A percentile compares a stretch with the other conserved stretches of the same genome.
Evolutionary conservation across 2,888 invertebrate genomes (phyloP).

Genomic region (Ashinkailepas kermadecensis): DNA sequence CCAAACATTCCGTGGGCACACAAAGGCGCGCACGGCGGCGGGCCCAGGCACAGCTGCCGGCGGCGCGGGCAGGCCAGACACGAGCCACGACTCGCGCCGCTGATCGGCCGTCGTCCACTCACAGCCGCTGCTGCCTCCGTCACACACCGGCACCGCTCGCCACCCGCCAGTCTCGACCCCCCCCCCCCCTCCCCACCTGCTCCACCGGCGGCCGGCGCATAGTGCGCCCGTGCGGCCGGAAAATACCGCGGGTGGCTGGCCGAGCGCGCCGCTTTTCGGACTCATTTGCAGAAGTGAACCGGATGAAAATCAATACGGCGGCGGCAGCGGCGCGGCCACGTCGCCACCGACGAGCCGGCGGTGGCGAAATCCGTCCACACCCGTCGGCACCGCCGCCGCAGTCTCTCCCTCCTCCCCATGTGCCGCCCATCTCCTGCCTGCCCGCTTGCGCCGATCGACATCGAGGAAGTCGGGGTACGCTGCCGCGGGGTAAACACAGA

Average conservation of each 20-base stretch:
- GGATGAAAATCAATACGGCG: slow-evolving; percentile 24
- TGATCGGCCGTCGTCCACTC: neutral
- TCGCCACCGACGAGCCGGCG: neutral
- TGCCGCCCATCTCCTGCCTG: no score
- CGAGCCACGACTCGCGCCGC: neutral
- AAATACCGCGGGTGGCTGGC: neutral
- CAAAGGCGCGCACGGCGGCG: neutral
- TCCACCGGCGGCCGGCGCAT: neutral
- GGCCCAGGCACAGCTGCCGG: neutral
- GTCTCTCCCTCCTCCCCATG: no score
- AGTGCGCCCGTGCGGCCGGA: neutral
- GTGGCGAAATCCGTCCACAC: no score
- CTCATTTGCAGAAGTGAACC: slow-evolving; percentile 10
- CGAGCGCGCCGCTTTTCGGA: neutral
- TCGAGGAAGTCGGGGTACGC: no score
- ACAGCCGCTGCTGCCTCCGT: neutral
- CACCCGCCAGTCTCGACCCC: neutral
- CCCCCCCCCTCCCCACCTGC: neutral
- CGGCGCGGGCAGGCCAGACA: neutral
- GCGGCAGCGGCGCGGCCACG: neutral
- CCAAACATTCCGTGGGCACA: neutral
- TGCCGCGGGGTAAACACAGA: no score
- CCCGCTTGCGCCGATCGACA: no score
- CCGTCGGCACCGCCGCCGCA: no score
- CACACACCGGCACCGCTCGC: neutral